Evolutionary conservation across 2,888 invertebrate genomes (phyloP).

Genomic region (Amiota communis): DNA sequence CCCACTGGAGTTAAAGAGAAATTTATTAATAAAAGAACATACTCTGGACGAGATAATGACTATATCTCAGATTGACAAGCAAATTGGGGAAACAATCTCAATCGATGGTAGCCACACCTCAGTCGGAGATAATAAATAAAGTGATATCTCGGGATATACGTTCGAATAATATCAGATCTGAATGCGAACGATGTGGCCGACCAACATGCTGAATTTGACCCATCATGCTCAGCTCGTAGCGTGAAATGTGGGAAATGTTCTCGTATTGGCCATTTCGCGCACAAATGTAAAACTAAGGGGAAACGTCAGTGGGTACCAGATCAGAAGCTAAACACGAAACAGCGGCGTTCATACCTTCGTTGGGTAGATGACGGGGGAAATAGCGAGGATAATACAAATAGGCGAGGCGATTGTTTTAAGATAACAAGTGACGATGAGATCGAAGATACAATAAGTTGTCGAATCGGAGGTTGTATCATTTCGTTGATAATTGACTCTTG

Average conservation of each 20-base stretch:
- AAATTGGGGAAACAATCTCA: slow-evolving; percentile 41
- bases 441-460: not conserved
- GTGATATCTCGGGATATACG: slow-evolving; percentile 28
- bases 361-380: not conserved
- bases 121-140: slow-evolving; percentile 32
- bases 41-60: slow-evolving; percentile 38
- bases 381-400: not conserved
- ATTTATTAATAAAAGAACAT: slow-evolving; percentile 44
- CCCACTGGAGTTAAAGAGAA: slow-evolving; percentile 40
- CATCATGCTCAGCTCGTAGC: no score
- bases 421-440: not conserved
- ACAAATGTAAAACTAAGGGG: no score
- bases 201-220: no score
- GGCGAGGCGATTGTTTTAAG: not conserved
- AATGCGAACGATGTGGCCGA: no score
- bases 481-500: not conserved
- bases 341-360: no score
- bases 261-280: no score
- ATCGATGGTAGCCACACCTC: slow-evolving; percentile 34
- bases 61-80: slow-evolving; percentile 41
- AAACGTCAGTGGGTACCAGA: no score
- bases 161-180: slow-evolving; percentile 9
- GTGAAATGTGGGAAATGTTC: no score
- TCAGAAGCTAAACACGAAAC: no score
- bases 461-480: not conserved